Percentiles rank a stretch among this genome's conserved stretches.
phyloP scores from a whole-genome alignment of 1,140 invertebrate species.

The Limonius californicus region DNA sequence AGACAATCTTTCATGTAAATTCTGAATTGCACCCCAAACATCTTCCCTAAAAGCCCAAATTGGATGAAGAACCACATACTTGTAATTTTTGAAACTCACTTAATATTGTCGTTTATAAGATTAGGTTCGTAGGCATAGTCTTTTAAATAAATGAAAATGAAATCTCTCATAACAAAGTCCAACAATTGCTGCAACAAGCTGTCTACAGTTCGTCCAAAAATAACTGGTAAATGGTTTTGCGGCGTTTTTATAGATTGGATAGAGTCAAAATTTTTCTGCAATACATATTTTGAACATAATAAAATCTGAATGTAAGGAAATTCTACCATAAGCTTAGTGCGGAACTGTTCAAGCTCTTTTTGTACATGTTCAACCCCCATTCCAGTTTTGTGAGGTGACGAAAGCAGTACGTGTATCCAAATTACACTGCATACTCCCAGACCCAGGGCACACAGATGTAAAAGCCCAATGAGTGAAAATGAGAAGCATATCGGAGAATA shows the following conservation, averaged over 20 bases:
- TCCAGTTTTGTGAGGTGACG: constrained; percentile 52
- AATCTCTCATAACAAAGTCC: constrained; percentile 75
- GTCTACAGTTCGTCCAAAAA: constrained; percentile 78
- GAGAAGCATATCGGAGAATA: constrained; percentile 29
- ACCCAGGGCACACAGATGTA: constrained; percentile 45
- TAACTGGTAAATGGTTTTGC: constrained; percentile 56
- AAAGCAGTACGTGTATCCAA: constrained; percentile 50
- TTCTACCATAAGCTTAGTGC: constrained; percentile 51
- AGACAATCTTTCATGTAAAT: constrained; percentile 66
- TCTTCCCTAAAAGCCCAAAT: constrained; percentile 64
- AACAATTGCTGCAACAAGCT: constrained; percentile 77
- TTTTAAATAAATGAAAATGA: constrained; percentile 70
- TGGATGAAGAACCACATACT: constrained; percentile 12
- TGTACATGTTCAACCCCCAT: constrained; percentile 47
- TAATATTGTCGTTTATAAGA: constrained; percentile 46
- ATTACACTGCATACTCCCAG: constrained; percentile 48
- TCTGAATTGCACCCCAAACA: constrained; percentile 74
- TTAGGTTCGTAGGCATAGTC: constrained; percentile 59
- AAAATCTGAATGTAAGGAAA: not conserved
- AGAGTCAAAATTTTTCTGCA: constrained; percentile 41
- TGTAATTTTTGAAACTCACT: constrained; percentile 41
- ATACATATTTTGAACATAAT: constrained; percentile 10
- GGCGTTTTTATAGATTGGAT: constrained; percentile 23
- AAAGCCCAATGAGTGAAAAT: constrained; percentile 23
- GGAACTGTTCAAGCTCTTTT: constrained; percentile 50